Evolutionary conservation across 1,140 invertebrate species (phyloP).

Genomic region (Saccostrea glomerata): DNA sequence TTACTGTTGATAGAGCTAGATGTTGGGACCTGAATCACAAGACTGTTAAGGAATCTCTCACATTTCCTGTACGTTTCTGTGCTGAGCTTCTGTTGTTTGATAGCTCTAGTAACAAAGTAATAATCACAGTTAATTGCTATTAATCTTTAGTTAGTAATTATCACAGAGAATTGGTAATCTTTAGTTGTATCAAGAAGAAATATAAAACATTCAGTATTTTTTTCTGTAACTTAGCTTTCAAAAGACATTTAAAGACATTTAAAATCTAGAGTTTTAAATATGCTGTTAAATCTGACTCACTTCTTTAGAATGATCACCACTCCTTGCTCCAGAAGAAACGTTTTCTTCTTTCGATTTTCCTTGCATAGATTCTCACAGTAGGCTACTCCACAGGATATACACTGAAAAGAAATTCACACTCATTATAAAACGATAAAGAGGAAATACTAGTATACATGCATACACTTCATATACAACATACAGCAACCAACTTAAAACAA

Average conservation of each 20-base stretch:
- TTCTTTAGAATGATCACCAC: conserved; percentile 50
- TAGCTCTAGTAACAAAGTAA: conserved; percentile 10
- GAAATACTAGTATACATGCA: no score
- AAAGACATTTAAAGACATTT: no score
- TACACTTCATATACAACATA: no score
- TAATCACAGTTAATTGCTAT: background rate
- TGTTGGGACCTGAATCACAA: conserved; percentile 3
- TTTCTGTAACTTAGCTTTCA: no score
- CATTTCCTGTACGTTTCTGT: background rate
- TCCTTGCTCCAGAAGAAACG: conserved; percentile 54
- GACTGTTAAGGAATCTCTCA: background rate
- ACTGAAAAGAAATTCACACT: conserved; percentile 45
- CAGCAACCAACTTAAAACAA: no score
- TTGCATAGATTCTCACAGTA: conserved; percentile 50
- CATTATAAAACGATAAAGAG: background rate
- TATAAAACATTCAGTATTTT: no score
- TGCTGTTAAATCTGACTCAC: conserved; percentile 40
- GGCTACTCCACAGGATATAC: conserved; percentile 50
- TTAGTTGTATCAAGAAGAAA: no score
- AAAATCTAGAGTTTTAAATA: no score
- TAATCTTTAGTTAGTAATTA: no score
- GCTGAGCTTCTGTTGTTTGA: background rate
- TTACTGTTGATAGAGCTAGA: conserved; percentile 29
- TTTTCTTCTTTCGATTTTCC: conserved; percentile 56
- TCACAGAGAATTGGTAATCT: background rate